phyloP scores from a whole-genome alignment of 1,140 invertebrate species.

The Lasaia peninsularis region DNA sequence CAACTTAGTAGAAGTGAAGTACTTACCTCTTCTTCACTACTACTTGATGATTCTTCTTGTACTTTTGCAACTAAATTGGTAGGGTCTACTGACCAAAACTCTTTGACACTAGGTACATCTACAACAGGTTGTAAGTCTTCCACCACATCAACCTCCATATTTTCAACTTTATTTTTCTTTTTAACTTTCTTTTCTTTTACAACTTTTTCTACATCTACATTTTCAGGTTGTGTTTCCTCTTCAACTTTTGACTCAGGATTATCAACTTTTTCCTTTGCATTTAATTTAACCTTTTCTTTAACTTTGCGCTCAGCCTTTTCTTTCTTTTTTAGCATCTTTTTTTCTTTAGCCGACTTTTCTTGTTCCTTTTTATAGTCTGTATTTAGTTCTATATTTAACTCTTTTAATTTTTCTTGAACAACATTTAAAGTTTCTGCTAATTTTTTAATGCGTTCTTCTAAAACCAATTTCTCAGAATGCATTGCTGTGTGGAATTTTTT shows the following conservation, averaged over 20 bases:
- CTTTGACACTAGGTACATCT: slow-evolving; percentile 60
- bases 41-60: slow-evolving; percentile 50
- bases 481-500: slow-evolving; percentile 57
- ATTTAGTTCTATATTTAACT: slow-evolving; percentile 36
- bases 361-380: slow-evolving; percentile 39
- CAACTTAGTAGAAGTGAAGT: not conserved
- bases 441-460: slow-evolving; percentile 41
- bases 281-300: not conserved
- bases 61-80: slow-evolving; percentile 30
- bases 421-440: slow-evolving; percentile 37
- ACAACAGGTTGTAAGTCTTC: slow-evolving; percentile 47
- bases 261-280: not conserved
- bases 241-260: not conserved
- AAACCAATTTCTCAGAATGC: slow-evolving; percentile 44
- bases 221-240: slow-evolving; percentile 22
- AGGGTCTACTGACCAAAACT: slow-evolving; percentile 60
- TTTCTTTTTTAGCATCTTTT: slow-evolving; percentile 22
- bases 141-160: slow-evolving; percentile 38
- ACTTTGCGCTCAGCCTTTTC: slow-evolving; percentile 25
- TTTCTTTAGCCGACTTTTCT: slow-evolving; percentile 20
- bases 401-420: slow-evolving; percentile 52
- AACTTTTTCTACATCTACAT: slow-evolving; percentile 18
- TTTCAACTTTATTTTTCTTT: slow-evolving; percentile 28
- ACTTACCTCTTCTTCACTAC: slow-evolving; percentile 67
- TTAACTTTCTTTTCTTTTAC: slow-evolving; percentile 24